Base-by-base conservation (phyloP, 2,113 vertebrate genomes). In the Chitala chitala region DNA sequence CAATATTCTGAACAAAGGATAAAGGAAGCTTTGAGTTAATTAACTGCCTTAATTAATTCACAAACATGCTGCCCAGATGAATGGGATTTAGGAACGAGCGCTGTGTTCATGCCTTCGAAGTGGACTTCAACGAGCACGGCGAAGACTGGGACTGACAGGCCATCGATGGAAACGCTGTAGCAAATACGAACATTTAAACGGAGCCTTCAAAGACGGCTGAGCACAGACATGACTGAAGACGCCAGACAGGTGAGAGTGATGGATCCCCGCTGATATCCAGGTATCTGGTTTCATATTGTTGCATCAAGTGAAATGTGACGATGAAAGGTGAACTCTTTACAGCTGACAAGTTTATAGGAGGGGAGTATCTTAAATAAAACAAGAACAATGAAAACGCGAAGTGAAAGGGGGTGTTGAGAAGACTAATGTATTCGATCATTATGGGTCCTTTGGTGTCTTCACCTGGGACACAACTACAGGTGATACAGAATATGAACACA, bases 1-100 rank as follows among this genome's bases (percentile, higher is more conserved):
- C 73, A 54, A 74, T 74, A 74, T 53, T 42, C 73, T 53, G 50
- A 68, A 51, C 29, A 51, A 48, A 48, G 26, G 29, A 51, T 50
- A 31, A 51, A 46, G 33, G 24, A 36, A 13, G 6, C 51, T 20
- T 68, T 75, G 65, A 75, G 69, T n/a, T 75, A 69, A 75, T 75
- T 75, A 75, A 75, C 33, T 1, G 13, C 50, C 26, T 44, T 75
- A 75, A 75, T 75, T 68, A 75, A 69, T 75, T 75, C 38, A 68
- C 63, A 58, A 75, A 69, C 73, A 69, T 42, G 26, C 26, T 1
- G 48, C 15, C 44, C 46, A 29, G 68, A 33, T 53, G 53, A 51
- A 44, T 17, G 68, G 46, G 68, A 51, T 48, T 68, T 46, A 42
- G 38, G 68, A 26, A 46, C 15, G 15, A 69, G 68, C 26, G 26